Evolutionary conservation across 1,140 invertebrate species (phyloP).

Genomic region (Listronotus bonariensis): DNA sequence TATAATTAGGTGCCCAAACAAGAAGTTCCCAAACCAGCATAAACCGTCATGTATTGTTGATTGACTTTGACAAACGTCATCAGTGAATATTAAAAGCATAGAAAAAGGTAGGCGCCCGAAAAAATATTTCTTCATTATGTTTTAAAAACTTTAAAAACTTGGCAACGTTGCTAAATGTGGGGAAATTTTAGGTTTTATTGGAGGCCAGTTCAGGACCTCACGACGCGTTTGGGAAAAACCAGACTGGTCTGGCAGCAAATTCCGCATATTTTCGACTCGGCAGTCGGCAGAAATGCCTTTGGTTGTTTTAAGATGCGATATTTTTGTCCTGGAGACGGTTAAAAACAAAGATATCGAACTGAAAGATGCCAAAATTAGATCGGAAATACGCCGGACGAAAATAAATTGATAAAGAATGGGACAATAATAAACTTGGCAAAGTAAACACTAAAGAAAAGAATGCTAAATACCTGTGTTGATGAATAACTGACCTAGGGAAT

Average conservation of each 20-base stretch:
- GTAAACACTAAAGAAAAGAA: too few relatives aligned
- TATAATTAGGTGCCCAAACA: too few relatives aligned
- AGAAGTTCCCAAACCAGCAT: too few relatives aligned
- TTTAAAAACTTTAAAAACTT: not conserved
- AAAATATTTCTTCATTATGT: too few relatives aligned
- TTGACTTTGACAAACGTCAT: too few relatives aligned
- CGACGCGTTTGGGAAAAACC: conserved; percentile 43
- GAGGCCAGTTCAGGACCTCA: conserved; percentile 22
- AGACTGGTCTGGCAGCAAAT: conserved; percentile 40
- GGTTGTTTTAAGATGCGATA: not conserved
- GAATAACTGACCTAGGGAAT: too few relatives aligned
- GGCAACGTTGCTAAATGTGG: not conserved
- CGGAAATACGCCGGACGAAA: not conserved
- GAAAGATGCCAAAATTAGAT: conserved; percentile 5
- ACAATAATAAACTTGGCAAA: too few relatives aligned
- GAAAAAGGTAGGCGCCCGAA: too few relatives aligned
- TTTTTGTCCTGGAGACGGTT: not conserved
- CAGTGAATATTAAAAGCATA: too few relatives aligned
- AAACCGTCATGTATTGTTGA: too few relatives aligned
- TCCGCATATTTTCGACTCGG: conserved; percentile 43
- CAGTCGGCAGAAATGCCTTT: conserved; percentile 1
- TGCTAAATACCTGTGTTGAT: too few relatives aligned
- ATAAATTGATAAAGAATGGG: too few relatives aligned
- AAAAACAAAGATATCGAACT: not conserved
- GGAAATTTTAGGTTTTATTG: conserved; percentile 5